Evolutionary conservation across 2,113 vertebrate species (phyloP).

Genomic region (Galemys pyrenaicus): DNA sequence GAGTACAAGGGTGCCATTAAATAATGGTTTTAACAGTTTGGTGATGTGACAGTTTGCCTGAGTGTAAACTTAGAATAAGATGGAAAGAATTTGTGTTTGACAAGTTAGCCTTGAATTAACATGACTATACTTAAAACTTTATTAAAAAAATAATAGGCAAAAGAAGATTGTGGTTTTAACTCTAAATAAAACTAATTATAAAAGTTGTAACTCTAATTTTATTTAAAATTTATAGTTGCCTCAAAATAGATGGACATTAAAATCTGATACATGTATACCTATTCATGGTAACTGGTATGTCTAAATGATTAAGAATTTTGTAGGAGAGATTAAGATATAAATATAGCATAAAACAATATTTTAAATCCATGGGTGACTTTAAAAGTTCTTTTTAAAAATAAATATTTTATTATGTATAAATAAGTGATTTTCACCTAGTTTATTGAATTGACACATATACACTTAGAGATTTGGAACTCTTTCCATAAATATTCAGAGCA

Average conservation of each 20-base stretch:
- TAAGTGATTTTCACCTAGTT: neutral
- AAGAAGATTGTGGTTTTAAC: neutral
- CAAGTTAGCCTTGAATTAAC: slow-evolving; percentile 1
- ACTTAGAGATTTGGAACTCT: slow-evolving; percentile 1
- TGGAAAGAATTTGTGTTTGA: slow-evolving; percentile 56
- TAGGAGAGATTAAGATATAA: neutral
- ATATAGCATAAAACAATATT: neutral
- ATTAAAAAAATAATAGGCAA: neutral
- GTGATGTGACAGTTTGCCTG: slow-evolving; percentile 39
- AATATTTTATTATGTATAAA: slow-evolving; percentile 16
- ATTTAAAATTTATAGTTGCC: slow-evolving; percentile 35
- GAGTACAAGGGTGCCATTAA: neutral
- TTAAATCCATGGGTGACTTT: neutral
- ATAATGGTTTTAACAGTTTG: slow-evolving; percentile 43
- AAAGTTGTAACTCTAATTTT: slow-evolving; percentile 13
- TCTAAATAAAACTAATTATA: slow-evolving; percentile 38
- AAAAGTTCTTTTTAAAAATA: neutral
- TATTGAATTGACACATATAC: neutral
- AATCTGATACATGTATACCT: neutral
- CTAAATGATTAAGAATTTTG: slow-evolving; percentile 30
- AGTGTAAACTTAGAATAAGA: slow-evolving; percentile 53
- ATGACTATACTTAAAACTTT: slow-evolving; percentile 8
- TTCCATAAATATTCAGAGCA: neutral
- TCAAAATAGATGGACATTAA: slow-evolving; percentile 17
- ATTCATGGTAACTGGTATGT: neutral